Percentiles rank a stretch among this genome's conserved stretches.
Evolutionary conservation across 2,888 invertebrate genomes (phyloP).

Genomic region (Chaetoderma sp.): DNA sequence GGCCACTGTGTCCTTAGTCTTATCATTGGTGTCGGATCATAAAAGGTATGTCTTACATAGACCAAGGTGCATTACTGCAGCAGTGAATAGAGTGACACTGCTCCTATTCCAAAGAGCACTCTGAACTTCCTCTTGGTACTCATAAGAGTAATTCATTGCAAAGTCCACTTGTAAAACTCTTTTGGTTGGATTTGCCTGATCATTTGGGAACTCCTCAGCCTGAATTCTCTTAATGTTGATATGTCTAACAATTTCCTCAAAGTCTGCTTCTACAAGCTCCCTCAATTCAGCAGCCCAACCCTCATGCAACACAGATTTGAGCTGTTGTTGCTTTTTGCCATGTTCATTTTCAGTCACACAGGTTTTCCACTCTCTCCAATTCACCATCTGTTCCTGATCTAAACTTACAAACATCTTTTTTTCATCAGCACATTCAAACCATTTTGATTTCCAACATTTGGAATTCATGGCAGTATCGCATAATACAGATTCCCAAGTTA

Average conservation of each 20-base stretch:
- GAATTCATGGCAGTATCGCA: not conserved
- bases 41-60: slow-evolving; percentile 8
- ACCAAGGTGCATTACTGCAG: not conserved
- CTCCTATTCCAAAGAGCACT: slow-evolving; percentile 10
- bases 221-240: too few species aligned
- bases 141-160: slow-evolving; percentile 24
- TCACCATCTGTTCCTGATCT: too few species aligned
- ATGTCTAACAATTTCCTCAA: not conserved
- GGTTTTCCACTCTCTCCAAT: too few species aligned
- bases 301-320: not conserved
- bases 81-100: slow-evolving; percentile 17
- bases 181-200: not conserved
- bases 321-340: too few species aligned
- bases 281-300: not conserved
- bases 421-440: not conserved
- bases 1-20: not conserved
- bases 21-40: slow-evolving; percentile 20
- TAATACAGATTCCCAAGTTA: not conserved
- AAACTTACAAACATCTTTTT: too few species aligned
- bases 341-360: too few species aligned
- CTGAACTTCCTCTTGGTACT: slow-evolving; percentile 23
- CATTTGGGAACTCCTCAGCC: not conserved
- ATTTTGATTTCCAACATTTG: not conserved
- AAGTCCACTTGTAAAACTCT: slow-evolving; percentile 2
- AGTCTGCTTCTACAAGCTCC: not conserved